Conservation (phyloP, 1,140 invertebrate species). For the Bombus sibiricus region DNA sequence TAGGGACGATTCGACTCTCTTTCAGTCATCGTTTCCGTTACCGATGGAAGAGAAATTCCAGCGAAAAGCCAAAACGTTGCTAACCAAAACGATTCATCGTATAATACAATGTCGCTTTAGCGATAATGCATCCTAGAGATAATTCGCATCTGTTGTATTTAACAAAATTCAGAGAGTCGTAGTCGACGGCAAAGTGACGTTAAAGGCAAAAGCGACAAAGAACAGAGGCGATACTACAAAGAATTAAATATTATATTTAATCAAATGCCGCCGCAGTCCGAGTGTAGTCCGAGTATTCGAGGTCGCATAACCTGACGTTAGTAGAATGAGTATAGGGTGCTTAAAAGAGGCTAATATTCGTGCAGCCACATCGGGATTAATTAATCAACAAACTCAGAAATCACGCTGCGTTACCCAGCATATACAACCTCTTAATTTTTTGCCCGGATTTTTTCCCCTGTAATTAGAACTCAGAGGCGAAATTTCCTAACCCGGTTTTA, state of each 20-base stretch:
- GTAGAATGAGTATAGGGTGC: neutral
- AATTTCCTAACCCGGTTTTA: neutral
- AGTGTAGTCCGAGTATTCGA: neutral
- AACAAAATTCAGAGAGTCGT: neutral
- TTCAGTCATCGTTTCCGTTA: neutral
- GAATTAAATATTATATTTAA: neutral
- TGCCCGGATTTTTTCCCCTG: neutral
- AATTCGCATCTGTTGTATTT: neutral
- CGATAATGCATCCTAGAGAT: neutral
- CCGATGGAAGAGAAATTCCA: neutral
- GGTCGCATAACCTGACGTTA: too few relatives aligned
- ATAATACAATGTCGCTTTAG: neutral
- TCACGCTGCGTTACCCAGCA: too few relatives aligned
- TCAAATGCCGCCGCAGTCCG: neutral
- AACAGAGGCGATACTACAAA: neutral
- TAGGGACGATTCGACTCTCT: too few relatives aligned
- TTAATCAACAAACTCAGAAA: slow-evolving; percentile 3
- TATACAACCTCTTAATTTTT: neutral
- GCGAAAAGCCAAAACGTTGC: neutral
- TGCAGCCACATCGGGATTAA: neutral
- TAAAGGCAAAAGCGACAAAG: too few relatives aligned
- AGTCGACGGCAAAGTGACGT: neutral
- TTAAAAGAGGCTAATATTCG: neutral
- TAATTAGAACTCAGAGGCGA: neutral
- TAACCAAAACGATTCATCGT: neutral